Evolutionary conservation across 2,888 invertebrate species (phyloP), one percentile per base, ranked within the genome.

Genomic region (Lypha dubia): DNA sequence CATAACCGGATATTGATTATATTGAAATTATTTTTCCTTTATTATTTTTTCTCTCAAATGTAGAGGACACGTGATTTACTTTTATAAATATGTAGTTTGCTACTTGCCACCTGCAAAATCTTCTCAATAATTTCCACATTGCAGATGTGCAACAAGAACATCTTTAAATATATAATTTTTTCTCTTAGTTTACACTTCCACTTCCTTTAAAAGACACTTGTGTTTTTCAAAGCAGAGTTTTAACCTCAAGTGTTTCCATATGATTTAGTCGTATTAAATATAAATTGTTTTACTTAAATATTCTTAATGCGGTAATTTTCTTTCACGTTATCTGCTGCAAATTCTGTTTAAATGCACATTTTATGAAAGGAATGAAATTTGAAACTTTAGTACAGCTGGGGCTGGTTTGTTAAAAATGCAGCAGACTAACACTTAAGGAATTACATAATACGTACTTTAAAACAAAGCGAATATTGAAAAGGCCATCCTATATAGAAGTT

Each of bases 51-150:
- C 8, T 35, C 13, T 20, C 8, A 22, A 22, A 44, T 13, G 53
- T 7, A n/a, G 28, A 62, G n/a, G n/a, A 74, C 46, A 56, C 20
- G 1, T 38, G 41, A 41, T 24, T 53, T 11, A 63, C 20, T 58
- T 17, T 44, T 9, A 20, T 5, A 38, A 38, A 24, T 20, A 22
- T 60, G n/a, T n/a, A n/a, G n/a, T 53, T 24, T 38, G 38, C 56
- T 60, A 53, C 71, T 74, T n/a, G n/a, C n/a, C n/a, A 83, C 83
- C 79, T 83, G 73, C 74, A 68, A 63, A 24, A 49, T 24, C 24
- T 65, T 68, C 28, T 81, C 62, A 46, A 60, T 58, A 24, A 44
- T 68, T 82, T 71, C 70, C 63, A 44, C 46, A 32, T 41, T 32
- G 58, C 70, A 51, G 56, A 76, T 53, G 53, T 65, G 32, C 38